These are phyloP conservation scores for Abrostola tripartita DNA, from an alignment of 2,888 invertebrate species.

Conservation along the genomic window DNA sequence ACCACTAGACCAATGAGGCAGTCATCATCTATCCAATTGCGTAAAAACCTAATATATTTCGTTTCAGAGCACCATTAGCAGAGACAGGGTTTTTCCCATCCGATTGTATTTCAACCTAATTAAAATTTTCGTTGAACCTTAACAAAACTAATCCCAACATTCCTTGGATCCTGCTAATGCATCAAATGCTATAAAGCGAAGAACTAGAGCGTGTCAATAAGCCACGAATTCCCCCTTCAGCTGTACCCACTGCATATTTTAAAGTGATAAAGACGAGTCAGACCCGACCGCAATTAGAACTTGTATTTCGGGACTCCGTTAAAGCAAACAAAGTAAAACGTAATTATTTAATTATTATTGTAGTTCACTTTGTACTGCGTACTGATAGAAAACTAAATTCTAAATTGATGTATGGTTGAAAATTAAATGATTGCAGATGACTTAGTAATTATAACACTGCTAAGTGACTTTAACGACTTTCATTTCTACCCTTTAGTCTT, in stretches of 20 bases:
- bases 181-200: slow-evolving; percentile 3
- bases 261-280: slow-evolving; percentile 26
- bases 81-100: too few species aligned
- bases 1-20: too few species aligned
- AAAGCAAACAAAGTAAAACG: slow-evolving; percentile 2
- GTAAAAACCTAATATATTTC: too few species aligned
- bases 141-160: neutral
- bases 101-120: too few species aligned
- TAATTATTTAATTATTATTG: slow-evolving; percentile 7
- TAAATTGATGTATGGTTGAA: too few species aligned
- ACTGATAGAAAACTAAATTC: neutral
- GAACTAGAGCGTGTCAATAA: slow-evolving; percentile 38
- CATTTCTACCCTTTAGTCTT: too few species aligned
- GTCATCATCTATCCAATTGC: too few species aligned
- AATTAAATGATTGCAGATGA: too few species aligned
- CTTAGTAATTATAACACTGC: too few species aligned
- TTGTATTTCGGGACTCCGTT: slow-evolving; percentile 1
- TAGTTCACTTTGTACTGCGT: slow-evolving; percentile 3
- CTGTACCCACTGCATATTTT: slow-evolving; percentile 26
- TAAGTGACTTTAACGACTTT: too few species aligned
- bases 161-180: slow-evolving; percentile 7
- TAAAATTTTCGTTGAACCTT: too few species aligned
- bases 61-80: too few species aligned
- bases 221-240: slow-evolving; percentile 1
- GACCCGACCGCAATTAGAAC: slow-evolving; percentile 23